Evolutionary conservation across 1,140 invertebrate genomes (phyloP).

Genomic region (Trichoplusia ni): DNA sequence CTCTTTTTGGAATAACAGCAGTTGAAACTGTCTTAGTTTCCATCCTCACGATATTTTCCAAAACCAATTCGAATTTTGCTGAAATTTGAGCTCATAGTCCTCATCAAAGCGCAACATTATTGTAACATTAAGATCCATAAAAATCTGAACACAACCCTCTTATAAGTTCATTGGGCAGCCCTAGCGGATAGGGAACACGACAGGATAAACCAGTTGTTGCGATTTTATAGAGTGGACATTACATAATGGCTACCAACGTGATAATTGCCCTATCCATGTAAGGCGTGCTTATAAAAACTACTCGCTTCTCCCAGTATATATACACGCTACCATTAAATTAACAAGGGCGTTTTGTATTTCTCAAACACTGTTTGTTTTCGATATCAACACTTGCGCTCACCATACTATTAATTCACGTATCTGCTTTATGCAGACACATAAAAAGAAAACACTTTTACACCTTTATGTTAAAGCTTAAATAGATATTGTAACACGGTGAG

Average conservation of each 20-base stretch:
- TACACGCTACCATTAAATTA: slow-evolving; percentile 8
- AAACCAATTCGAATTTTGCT: no score
- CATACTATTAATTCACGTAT: not conserved
- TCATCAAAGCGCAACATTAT: no score
- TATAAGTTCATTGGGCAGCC: no score
- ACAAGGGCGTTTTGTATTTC: slow-evolving; percentile 5
- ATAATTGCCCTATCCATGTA: slow-evolving; percentile 41
- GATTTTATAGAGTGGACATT: slow-evolving; percentile 71
- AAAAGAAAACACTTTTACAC: no score
- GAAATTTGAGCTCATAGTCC: no score
- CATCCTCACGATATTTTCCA: no score
- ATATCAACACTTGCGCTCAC: not conserved
- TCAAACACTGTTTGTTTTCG: not conserved
- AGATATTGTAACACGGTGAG: not conserved
- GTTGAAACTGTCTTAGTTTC: no score
- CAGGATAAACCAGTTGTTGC: slow-evolving; percentile 64
- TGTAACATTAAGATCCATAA: not conserved
- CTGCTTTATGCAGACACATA: no score
- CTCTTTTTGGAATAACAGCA: no score
- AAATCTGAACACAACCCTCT: not conserved
- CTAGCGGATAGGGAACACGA: slow-evolving; percentile 24
- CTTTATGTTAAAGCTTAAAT: not conserved
- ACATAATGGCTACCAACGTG: slow-evolving; percentile 57
- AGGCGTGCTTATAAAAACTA: slow-evolving; percentile 31
- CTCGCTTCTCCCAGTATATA: slow-evolving; percentile 4